A percentile compares a stretch with the other conserved stretches of the same genome.
Conservation (phyloP, 2,113 vertebrate genomes). For the Andinoacara biseriatus region DNA sequence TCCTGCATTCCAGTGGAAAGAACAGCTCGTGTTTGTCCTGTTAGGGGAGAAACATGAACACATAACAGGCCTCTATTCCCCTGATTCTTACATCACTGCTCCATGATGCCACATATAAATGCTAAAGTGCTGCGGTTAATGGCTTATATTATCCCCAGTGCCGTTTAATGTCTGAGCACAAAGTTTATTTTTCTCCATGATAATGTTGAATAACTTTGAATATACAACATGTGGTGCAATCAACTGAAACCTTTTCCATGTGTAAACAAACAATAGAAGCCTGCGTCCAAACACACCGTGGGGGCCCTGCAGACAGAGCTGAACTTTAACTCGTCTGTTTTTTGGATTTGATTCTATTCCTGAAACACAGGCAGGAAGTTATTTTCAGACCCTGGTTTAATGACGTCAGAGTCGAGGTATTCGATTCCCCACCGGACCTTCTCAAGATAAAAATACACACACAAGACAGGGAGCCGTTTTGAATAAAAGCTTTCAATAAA, state of each 20-base stretch:
- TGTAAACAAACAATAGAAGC: not conserved
- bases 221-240: not conserved
- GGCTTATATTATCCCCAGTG: not conserved
- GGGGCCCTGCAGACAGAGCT: not conserved
- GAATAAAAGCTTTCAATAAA: not conserved
- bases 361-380: not conserved
- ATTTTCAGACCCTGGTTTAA: not conserved
- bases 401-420: not conserved
- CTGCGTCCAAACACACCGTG: not conserved
- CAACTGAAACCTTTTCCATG: not conserved
- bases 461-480: not conserved
- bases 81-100: not conserved
- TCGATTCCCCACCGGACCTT: not conserved
- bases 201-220: not conserved
- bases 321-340: not conserved
- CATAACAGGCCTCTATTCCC: not conserved
- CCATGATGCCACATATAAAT: not conserved
- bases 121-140: rapidly evolving
- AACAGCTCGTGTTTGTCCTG: not conserved
- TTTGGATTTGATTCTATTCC: not conserved
- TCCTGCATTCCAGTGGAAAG: constrained; percentile 45
- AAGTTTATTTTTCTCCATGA: not conserved
- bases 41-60: not conserved
- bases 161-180: not conserved
- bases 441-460: not conserved